Percentiles rank a stretch among this genome's conserved stretches.
Evolutionary conservation across 2,113 vertebrate species (phyloP).

Genomic region (Amphilophus citrinellus): DNA sequence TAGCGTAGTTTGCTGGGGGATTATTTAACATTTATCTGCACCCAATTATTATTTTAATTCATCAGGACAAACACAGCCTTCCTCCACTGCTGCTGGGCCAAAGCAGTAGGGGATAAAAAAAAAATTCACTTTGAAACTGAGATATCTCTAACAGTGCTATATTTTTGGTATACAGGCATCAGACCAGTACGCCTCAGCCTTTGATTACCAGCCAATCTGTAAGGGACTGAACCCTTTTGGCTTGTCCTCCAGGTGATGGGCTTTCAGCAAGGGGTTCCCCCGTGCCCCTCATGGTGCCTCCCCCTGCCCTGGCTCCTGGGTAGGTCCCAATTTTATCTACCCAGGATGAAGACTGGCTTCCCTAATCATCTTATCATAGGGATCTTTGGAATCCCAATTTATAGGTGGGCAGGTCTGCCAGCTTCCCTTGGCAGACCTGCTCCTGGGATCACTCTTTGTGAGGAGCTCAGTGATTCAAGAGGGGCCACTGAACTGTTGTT

Average conservation of each 20-base stretch:
- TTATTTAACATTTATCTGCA: conserved; percentile 40
- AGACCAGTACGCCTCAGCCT: not conserved
- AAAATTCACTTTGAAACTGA: not conserved
- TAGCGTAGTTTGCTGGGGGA: conserved; percentile 23
- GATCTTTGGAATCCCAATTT: too few relatives aligned
- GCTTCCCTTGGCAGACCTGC: too few relatives aligned
- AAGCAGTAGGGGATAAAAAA: conserved; percentile 1
- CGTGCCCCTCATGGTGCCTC: too few relatives aligned
- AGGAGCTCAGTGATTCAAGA: too few relatives aligned
- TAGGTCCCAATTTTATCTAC: too few relatives aligned
- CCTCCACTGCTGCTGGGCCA: not conserved
- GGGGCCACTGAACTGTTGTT: too few relatives aligned
- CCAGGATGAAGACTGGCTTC: too few relatives aligned
- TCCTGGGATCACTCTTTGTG: too few relatives aligned
- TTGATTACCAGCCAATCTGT: not conserved
- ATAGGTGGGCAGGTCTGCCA: too few relatives aligned
- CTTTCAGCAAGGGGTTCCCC: too few relatives aligned
- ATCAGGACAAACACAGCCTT: conserved; percentile 34
- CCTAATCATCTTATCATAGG: too few relatives aligned
- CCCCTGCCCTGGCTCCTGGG: too few relatives aligned
- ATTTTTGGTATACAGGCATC: not conserved
- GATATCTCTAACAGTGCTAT: not conserved
- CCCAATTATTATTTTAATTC: conserved; percentile 33
- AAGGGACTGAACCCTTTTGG: not conserved
- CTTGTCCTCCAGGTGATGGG: not conserved